Percentiles rank a stretch among this genome's conserved stretches.
Evolutionary conservation across 92 coral and sea anemone species (phyloP).

Genomic region (Siderastrea siderea): DNA sequence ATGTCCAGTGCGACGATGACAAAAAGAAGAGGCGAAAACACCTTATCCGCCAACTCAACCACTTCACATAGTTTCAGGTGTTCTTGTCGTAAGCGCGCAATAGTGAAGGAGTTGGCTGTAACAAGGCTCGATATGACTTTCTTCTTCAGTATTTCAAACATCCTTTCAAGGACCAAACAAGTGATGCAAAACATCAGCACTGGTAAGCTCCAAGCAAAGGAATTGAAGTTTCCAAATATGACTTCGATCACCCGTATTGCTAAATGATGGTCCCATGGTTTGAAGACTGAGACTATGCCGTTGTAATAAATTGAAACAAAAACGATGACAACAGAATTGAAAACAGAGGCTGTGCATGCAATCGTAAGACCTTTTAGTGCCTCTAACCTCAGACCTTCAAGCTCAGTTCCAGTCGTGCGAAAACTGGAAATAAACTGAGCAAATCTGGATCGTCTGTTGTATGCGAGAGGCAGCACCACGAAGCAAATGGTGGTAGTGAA

Average conservation of each 20-base stretch:
- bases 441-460: slow-evolving; percentile 4
- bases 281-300: background rate
- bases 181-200: slow-evolving; percentile 8
- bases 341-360: background rate
- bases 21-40: slow-evolving; percentile 16
- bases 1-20: background rate
- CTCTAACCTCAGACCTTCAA: slow-evolving; percentile 2
- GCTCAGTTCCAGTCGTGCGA: background rate
- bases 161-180: slow-evolving; percentile 15
- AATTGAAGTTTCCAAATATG: background rate
- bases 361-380: slow-evolving; percentile 1
- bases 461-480: background rate
- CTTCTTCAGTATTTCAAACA: background rate
- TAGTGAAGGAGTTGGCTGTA: background rate
- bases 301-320: background rate
- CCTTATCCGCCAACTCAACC: slow-evolving; percentile 17
- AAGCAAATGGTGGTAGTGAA: slow-evolving; percentile 9
- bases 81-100: slow-evolving; percentile 10
- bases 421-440: slow-evolving; percentile 2
- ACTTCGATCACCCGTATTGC: slow-evolving; percentile 10
- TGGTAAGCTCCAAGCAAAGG: slow-evolving; percentile 19
- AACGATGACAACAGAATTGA: slow-evolving; percentile 5
- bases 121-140: background rate
- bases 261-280: slow-evolving; percentile 10
- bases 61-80: slow-evolving; percentile 11